Evolutionary conservation across 2,113 vertebrate species (phyloP).

Genomic region (Cyanistes caeruleus): DNA sequence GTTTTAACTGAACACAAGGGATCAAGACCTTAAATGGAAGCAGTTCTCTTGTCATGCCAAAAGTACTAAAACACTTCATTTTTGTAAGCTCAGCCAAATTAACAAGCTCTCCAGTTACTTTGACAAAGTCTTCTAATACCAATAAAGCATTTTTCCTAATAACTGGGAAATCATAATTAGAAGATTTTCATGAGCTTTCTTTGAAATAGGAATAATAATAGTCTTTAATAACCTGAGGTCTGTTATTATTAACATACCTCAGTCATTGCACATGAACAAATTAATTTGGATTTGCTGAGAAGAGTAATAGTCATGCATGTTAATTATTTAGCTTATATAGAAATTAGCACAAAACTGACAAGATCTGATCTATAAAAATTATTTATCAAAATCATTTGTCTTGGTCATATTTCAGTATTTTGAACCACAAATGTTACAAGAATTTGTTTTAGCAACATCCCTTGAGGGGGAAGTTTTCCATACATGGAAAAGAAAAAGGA

Average conservation of each 20-base stretch:
- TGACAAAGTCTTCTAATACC: background rate
- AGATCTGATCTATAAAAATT: background rate
- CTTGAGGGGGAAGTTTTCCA: background rate
- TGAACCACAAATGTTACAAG: background rate
- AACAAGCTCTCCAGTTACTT: background rate
- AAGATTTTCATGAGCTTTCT: slow-evolving; percentile 4
- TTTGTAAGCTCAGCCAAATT: slow-evolving; percentile 16
- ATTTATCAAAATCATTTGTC: background rate
- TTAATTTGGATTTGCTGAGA: slow-evolving; percentile 31
- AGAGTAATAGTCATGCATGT: background rate
- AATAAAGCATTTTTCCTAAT: slow-evolving; percentile 8
- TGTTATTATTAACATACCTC: slow-evolving; percentile 18
- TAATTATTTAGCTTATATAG: background rate
- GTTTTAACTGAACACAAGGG: background rate
- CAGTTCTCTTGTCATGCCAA: background rate
- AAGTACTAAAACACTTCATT: background rate
- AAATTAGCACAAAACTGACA: background rate
- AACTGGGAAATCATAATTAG: background rate
- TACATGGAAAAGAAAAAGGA: background rate
- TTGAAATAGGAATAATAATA: background rate
- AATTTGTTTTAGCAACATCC: background rate
- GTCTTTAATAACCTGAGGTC: background rate
- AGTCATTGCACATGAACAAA: background rate
- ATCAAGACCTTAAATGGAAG: slow-evolving; percentile 18
- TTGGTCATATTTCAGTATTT: background rate